Conservation (phyloP, 2,113 vertebrate genomes). For the Heloderma charlesbogerti region DNA sequence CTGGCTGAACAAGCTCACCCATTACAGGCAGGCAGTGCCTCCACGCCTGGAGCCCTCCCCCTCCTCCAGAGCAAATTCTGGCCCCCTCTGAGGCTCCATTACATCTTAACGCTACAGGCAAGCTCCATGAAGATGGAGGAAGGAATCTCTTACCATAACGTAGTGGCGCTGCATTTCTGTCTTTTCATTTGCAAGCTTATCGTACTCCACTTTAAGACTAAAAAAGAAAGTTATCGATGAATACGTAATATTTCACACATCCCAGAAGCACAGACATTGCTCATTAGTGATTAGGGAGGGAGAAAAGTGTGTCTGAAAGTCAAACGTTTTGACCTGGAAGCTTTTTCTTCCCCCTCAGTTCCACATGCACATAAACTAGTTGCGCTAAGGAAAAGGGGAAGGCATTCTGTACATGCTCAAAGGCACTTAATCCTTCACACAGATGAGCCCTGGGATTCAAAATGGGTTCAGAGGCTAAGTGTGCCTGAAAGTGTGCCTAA, state of each 20-base stretch:
- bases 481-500: no score
- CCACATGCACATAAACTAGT: neutral
- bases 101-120: no score
- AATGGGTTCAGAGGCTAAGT: neutral
- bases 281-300: neutral
- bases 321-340: neutral
- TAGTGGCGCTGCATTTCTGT: conserved; percentile 98
- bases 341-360: neutral
- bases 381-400: no score
- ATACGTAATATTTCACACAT: neutral
- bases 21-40: neutral
- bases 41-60: neutral
- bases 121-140: no score
- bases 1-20: neutral
- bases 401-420: neutral
- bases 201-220: conserved; percentile 94
- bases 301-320: neutral
- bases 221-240: neutral
- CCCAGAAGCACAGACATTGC: neutral
- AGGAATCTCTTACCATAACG: conserved; percentile 89
- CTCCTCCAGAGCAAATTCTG: neutral
- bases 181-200: conserved; percentile 96
- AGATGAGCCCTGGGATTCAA: neutral
- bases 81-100: neutral
- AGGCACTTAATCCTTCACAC: neutral